Base-by-base conservation (phyloP, 2,797 vertebrate genomes). In the Pipistrellus nathusii region DNA sequence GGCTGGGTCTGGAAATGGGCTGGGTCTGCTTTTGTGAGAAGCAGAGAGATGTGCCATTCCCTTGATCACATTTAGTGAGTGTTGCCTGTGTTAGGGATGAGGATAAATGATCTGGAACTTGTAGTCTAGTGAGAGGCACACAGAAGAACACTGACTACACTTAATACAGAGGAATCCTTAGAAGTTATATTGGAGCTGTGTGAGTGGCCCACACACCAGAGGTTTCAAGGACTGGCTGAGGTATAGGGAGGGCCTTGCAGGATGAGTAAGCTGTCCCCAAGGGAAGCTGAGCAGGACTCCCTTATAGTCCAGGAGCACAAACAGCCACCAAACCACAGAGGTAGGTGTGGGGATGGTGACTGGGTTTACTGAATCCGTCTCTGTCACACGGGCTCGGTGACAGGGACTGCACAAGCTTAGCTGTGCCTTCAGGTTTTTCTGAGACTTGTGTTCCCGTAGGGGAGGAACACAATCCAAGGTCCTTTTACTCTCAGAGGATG, bases 391-490 rank as follows among this genome's bases (percentile, higher is more conserved):
- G 55, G 17, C 57, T 94, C 78, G 75, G 1, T 17, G 25, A 23
- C 30, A 20, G 48, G 75, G 38, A 64, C 62, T 44, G 8, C 76
- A 48, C 9, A 72, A 62, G 59, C 17, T 83, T 75, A 25, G 23
- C 69, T 44, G 12, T 27, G 6, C 15, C 53, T 89, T 62, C 46
- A 44, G 32, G 46, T 48, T 81, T 86, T 89, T 89, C 80, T 71
- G 44, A 83, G 46, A 48, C 88, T 93, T 93, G 88, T 96, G 83
- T 96, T 86, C 95, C 95, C 13, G 0, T 94, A 99, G 99, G 3
- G 99, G 99, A 82, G 99, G 98, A 8, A 99, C 99, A 38, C 98
- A 97, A 94, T 99, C 99, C 89, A 99, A 98, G 94, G 99, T 98
- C 3, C 97, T 99, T 84, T 84, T 99, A 96, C 96, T 99, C 64